phyloP scores from a whole-genome alignment of 2,888 invertebrate genomes.

The Noctuana brunneofusca region DNA sequence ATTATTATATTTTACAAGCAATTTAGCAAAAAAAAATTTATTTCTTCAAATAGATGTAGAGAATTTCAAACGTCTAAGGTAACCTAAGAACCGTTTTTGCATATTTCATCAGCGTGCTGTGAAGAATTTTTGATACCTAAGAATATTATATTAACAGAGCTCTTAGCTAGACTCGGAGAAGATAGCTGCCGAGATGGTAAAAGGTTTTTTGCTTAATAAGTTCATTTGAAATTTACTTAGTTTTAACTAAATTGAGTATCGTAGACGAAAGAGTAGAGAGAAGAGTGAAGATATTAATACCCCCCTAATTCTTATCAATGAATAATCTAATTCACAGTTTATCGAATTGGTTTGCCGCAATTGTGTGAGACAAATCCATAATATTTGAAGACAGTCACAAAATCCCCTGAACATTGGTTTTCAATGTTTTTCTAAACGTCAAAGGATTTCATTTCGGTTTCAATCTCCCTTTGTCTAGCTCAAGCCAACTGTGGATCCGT shows the following conservation, averaged over 20 bases:
- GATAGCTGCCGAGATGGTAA: neutral
- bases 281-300: too few relatives aligned
- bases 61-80: neutral
- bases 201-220: neutral
- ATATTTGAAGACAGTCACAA: neutral
- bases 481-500: conserved; percentile 54
- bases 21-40: neutral
- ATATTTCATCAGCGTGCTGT: conserved; percentile 7
- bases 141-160: too few relatives aligned
- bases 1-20: neutral
- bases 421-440: conserved; percentile 48
- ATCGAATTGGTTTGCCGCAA: too few relatives aligned
- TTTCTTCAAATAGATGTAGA: neutral
- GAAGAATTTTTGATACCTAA: conserved; percentile 4
- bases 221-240: neutral
- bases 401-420: conserved; percentile 1
- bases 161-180: too few relatives aligned
- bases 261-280: neutral
- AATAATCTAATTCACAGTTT: too few relatives aligned
- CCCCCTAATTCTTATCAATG: too few relatives aligned
- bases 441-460: conserved; percentile 61
- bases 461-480: conserved; percentile 57
- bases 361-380: neutral
- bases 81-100: conserved; percentile 11
- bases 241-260: neutral